phyloP scores from a whole-genome alignment of 35 echinoderm and acorn worm species.

The Apostichopus japonicus region DNA sequence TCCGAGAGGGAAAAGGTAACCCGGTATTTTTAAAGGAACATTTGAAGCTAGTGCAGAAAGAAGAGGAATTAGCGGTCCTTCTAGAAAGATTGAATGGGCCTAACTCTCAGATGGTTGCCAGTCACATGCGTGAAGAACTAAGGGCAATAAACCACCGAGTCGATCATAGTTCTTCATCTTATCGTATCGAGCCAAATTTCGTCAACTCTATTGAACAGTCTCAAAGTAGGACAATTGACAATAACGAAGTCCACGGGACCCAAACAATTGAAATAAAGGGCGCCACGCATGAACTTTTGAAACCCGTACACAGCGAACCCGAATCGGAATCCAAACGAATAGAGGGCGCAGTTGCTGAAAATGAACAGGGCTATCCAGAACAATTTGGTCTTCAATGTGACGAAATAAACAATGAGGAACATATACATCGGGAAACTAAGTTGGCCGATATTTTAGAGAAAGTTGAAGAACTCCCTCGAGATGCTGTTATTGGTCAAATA shows the following conservation, averaged over 20 bases:
- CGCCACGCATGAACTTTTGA: not conserved
- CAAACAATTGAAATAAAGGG: not conserved
- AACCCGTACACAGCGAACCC: not conserved
- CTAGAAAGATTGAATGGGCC: constrained; percentile 60
- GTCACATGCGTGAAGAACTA: constrained; percentile 67
- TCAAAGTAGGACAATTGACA: no score
- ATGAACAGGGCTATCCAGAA: not conserved
- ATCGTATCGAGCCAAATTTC: not conserved
- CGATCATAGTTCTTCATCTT: not conserved
- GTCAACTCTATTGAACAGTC: not conserved
- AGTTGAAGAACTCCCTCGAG: not conserved
- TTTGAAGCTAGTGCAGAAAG: constrained; percentile 50
- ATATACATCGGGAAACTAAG: not conserved
- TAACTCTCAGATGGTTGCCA: constrained; percentile 67
- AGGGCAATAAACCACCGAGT: constrained; percentile 62
- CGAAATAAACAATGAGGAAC: not conserved
- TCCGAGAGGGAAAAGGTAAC: constrained; percentile 55
- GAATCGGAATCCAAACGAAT: not conserved
- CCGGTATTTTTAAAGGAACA: constrained; percentile 77
- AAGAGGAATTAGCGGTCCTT: constrained; percentile 59
- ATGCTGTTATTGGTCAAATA: not conserved
- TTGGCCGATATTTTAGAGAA: not conserved
- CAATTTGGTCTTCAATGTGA: not conserved
- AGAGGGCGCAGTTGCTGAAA: not conserved
- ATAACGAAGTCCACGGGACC: not conserved